phyloP scores from a whole-genome alignment of 2,797 vertebrate genomes.

The Syngnathus acus region DNA sequence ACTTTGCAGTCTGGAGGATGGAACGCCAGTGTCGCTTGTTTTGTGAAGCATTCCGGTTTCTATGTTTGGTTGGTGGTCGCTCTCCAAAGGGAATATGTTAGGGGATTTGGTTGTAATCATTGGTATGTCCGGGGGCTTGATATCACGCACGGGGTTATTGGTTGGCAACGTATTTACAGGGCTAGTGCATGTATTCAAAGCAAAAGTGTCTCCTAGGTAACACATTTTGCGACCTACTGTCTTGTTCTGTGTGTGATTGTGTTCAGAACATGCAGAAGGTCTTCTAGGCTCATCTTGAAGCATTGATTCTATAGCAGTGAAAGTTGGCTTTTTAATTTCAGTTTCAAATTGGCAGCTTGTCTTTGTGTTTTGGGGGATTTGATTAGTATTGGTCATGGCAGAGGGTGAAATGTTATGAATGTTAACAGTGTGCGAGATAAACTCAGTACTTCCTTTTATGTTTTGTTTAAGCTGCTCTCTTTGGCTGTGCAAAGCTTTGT shows the following conservation, averaged over 20 bases:
- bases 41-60: slow-evolving; percentile 3
- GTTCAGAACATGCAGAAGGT: slow-evolving; percentile 31
- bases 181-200: background rate
- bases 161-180: slow-evolving; percentile 1
- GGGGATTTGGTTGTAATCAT: slow-evolving; percentile 11
- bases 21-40: slow-evolving; percentile 5
- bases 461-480: slow-evolving; percentile 17
- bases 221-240: background rate
- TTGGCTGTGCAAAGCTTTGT: slow-evolving; percentile 12
- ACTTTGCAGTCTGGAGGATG: slow-evolving; percentile 6
- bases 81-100: slow-evolving; percentile 9
- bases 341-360: slow-evolving; percentile 8
- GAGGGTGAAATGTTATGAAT: background rate
- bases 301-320: background rate
- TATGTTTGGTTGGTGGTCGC: slow-evolving; percentile 10
- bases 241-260: background rate
- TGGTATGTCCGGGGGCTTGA: slow-evolving; percentile 1
- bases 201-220: background rate
- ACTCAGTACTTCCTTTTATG: background rate
- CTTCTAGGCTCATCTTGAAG: slow-evolving; percentile 33
- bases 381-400: background rate
- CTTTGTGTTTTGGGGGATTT: slow-evolving; percentile 6
- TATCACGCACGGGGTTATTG: background rate
- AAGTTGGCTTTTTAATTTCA: slow-evolving; percentile 10
- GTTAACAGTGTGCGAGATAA: background rate